phyloP scores from a whole-genome alignment of 2,797 vertebrate genomes.

The Chloroceryle inda region DNA sequence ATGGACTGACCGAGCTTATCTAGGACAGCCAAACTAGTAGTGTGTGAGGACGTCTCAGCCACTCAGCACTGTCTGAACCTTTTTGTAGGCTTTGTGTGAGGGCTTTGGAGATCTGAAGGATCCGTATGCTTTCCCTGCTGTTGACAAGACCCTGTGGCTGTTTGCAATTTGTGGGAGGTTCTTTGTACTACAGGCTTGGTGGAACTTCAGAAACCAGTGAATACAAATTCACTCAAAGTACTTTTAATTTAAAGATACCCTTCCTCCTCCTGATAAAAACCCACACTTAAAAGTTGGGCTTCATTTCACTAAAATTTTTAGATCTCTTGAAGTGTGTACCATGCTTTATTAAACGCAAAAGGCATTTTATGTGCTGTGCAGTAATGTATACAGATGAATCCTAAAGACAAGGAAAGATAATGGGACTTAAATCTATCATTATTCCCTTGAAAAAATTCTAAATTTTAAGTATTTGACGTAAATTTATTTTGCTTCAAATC shows the following conservation, averaged over 20 bases:
- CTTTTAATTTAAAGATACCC: background rate
- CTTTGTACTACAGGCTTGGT: background rate
- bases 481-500: background rate
- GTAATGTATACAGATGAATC: background rate
- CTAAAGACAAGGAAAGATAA: background rate
- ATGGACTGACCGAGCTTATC: background rate
- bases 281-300: background rate
- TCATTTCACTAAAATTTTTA: background rate
- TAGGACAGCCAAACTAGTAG: background rate
- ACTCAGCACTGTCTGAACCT: background rate
- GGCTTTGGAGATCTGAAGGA: background rate
- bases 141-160: background rate
- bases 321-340: fast-evolving
- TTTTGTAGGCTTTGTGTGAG: background rate
- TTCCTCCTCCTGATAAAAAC: background rate
- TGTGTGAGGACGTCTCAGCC: background rate
- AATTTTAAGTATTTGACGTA: background rate
- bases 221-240: background rate
- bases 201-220: background rate
- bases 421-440: background rate
- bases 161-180: background rate
- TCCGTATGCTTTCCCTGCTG: background rate
- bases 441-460: background rate
- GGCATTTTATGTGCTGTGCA: background rate
- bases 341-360: background rate